A percentile compares a stretch with the other conserved stretches of the same genome.
Conservation (phyloP, 1,140 invertebrate genomes). For the Drosophila tristis region DNA sequence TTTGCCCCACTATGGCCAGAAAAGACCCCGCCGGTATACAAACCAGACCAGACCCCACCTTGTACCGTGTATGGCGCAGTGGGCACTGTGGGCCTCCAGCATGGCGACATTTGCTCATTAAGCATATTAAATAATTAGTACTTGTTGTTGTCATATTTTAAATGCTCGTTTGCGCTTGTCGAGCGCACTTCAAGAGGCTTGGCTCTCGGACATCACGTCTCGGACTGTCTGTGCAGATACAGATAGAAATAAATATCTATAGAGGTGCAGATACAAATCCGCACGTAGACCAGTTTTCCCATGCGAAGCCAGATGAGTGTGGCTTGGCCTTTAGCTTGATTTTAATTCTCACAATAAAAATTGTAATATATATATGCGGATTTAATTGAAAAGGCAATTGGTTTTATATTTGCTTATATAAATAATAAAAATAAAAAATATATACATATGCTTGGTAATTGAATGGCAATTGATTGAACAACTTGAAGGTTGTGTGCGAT, state of each 20-base stretch:
- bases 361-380: conserved; percentile 49
- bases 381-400: conserved; percentile 5
- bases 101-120: conserved; percentile 77
- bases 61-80: conserved; percentile 4
- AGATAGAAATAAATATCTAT: conserved; percentile 30
- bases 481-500: conserved; percentile 12
- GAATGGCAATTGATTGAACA: conserved; percentile 49
- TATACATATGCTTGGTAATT: conserved; percentile 24
- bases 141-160: conserved; percentile 79
- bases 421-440: too few relatives aligned
- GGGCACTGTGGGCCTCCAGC: conserved; percentile 56
- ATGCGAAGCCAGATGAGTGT: conserved; percentile 22
- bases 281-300: conserved; percentile 61
- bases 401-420: too few relatives aligned
- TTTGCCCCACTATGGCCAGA: conserved; percentile 41
- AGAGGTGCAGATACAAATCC: conserved; percentile 26
- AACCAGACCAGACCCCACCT: too few relatives aligned
- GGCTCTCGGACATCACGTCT: conserved; percentile 18
- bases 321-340: conserved; percentile 43
- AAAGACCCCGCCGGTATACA: too few relatives aligned
- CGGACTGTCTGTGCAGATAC: conserved; percentile 29
- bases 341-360: conserved; percentile 30
- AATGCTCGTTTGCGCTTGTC: conserved; percentile 64
- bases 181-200: conserved; percentile 60
- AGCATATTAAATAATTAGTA: conserved; percentile 80